Evolutionary conservation across 2,888 invertebrate species (phyloP), one percentile per base, ranked within the genome.

Genomic region (Caradrina clavipalpis): DNA sequence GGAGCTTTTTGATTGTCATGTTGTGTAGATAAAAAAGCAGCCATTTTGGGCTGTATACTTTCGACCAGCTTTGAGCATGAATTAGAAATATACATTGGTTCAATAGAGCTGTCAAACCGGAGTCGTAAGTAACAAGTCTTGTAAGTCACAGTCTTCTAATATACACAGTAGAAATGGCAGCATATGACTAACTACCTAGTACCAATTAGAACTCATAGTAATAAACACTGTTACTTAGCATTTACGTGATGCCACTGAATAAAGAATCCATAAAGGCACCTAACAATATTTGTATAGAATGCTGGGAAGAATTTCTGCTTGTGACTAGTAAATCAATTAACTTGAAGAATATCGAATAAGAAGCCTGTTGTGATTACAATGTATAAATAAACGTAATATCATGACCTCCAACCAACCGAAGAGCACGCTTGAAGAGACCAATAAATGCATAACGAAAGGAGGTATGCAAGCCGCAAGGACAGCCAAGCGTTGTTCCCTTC

Each of bases 391-490:
- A 57, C 49, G 42, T 5, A 35, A 50, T 56, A 45, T 22, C 31
- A 66, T 59, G 49, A 56, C 42, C 54, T 49, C 21, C 26, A 57
- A 22, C 21, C 26, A 57, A 22, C 35, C 19, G 50, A 73, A 54
- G 22, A 62, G 26, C 26, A 50, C n/a, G 39, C 49, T 35, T 60
- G 42, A 58, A 62, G 31, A 66, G 54, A 53, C 55, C 50, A 64
- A 61, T 56, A 19, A 59, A 60, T 53, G 53, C 45, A 58, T 61
- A 45, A 63, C 56, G 21, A 70, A 56, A 59, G 53, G 47, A 72
- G 39, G 57, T 56, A 76, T 66, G 63, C 54, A 54, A 68, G 65
- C 59, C 53, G 45, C 73, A 73, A 83, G 77, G 83, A 71, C 68
- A 80, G 53, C 59, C 39, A 49, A 60, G 39, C 62, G 49, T 53